Conservation (phyloP, 2,797 vertebrate species). For the Syngnathus acus region DNA sequence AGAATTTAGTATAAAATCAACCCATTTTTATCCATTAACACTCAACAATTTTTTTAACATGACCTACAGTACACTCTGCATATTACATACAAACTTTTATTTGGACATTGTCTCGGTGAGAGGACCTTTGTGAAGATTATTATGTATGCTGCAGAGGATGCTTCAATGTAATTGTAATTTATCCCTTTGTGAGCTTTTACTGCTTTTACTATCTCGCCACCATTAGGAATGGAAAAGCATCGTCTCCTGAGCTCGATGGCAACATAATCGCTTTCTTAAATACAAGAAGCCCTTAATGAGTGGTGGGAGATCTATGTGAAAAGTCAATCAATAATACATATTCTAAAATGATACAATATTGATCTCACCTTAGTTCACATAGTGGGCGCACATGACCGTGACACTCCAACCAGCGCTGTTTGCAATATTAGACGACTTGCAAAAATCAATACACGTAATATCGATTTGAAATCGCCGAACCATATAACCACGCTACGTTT, state of each 20-base stretch:
- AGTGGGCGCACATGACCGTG: neutral
- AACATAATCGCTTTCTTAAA: constrained; percentile 16
- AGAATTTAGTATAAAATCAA: neutral
- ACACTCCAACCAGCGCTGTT: neutral
- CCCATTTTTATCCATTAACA: neutral
- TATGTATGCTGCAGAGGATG: constrained; percentile 55
- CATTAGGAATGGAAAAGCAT: constrained; percentile 33
- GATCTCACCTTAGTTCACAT: neutral
- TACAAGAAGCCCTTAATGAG: neutral
- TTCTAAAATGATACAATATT: neutral
- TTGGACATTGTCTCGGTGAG: constrained; percentile 18
- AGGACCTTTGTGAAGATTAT: constrained; percentile 47
- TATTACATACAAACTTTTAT: neutral
- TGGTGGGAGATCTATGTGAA: neutral
- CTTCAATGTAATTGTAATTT: constrained; percentile 52
- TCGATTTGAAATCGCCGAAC: neutral
- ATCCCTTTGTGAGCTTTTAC: constrained; percentile 52
- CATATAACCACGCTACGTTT: neutral
- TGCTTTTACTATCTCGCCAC: constrained; percentile 52
- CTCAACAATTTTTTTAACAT: neutral
- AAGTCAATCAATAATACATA: neutral
- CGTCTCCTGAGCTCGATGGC: neutral
- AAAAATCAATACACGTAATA: constrained; percentile 3
- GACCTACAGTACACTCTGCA: neutral
- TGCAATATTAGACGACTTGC: neutral